Evolutionary conservation across 2,797 vertebrate genomes (phyloP).

Genomic region (Tauraco hartlaubi): DNA sequence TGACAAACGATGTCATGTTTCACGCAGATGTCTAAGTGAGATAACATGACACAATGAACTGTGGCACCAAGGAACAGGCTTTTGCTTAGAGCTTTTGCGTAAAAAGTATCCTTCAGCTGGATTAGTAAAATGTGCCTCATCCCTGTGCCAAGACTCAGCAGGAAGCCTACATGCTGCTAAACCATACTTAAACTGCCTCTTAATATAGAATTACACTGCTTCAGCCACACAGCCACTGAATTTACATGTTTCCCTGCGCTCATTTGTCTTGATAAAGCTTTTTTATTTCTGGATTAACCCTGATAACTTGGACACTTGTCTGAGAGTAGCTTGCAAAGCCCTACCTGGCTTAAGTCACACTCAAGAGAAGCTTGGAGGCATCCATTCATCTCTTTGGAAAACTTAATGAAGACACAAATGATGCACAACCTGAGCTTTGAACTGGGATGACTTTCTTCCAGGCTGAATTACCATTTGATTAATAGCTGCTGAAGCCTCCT

Average conservation of each 20-base stretch:
- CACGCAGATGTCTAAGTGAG: background rate
- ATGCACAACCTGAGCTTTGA: background rate
- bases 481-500: background rate
- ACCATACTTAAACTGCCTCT: background rate
- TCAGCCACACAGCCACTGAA: background rate
- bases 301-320: background rate
- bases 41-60: background rate
- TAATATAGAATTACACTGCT: background rate
- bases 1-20: background rate
- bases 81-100: conserved; percentile 17
- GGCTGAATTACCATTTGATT: background rate
- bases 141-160: background rate
- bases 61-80: background rate
- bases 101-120: conserved; percentile 23
- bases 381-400: background rate
- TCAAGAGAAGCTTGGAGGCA: background rate
- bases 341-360: background rate
- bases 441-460: background rate
- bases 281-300: background rate
- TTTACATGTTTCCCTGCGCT: background rate
- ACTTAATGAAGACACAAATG: background rate
- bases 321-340: background rate
- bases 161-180: background rate
- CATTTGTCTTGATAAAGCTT: background rate
- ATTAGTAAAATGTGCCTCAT: background rate